Percentiles rank a stretch among this genome's conserved stretches.
Evolutionary conservation across 2,113 vertebrate genomes (phyloP).

Genomic region (Lynx canadensis): DNA sequence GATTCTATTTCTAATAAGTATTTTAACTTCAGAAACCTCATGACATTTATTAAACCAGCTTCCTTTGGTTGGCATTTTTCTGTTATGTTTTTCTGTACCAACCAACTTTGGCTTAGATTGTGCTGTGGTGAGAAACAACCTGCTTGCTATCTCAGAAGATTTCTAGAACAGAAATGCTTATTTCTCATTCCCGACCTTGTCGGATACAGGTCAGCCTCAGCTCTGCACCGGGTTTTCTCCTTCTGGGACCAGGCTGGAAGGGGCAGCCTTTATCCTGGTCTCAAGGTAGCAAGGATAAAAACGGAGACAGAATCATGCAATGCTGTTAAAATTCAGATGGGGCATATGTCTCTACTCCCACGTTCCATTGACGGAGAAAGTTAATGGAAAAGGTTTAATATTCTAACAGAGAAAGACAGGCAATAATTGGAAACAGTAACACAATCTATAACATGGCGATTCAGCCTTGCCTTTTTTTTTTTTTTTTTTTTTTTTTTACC

Average conservation of each 20-base stretch:
- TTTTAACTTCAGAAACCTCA: background rate
- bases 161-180: background rate
- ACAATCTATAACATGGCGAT: fast-evolving
- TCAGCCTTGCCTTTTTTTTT: no score
- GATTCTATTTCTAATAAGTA: background rate
- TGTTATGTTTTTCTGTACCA: background rate
- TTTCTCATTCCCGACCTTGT: background rate
- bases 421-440: background rate
- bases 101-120: background rate
- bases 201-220: background rate
- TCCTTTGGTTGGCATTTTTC: background rate
- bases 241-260: background rate
- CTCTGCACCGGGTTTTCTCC: background rate
- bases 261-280: background rate
- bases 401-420: background rate
- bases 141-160: background rate
- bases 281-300: background rate
- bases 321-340: background rate
- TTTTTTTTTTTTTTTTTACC: no score
- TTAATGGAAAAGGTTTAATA: background rate
- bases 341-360: background rate
- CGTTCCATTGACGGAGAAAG: background rate
- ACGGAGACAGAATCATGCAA: background rate
- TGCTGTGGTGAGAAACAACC: background rate
- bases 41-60: background rate